Conservation (phyloP, 2,113 vertebrate species). For the Lycocorax pyrrhopterus region DNA sequence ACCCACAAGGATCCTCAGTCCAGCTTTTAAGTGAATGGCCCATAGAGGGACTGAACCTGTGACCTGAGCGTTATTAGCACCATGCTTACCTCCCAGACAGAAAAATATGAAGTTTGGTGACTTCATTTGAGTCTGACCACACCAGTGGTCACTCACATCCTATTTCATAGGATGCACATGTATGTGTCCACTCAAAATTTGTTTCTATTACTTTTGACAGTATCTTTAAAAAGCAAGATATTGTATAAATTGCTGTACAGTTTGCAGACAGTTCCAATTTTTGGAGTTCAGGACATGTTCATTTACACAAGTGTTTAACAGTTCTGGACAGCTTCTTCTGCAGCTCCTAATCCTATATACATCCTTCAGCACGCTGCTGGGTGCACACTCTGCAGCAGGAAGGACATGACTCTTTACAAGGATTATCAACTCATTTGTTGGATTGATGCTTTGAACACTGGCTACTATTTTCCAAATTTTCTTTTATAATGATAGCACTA, state of each 20-base stretch:
- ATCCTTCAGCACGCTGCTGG: rapidly evolving
- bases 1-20: background rate
- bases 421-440: background rate
- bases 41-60: background rate
- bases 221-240: background rate
- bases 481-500: background rate
- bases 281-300: background rate
- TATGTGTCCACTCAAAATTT: background rate
- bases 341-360: background rate
- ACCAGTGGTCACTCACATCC: background rate
- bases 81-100: background rate
- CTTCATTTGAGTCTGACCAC: background rate
- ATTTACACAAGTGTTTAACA: background rate
- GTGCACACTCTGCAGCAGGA: background rate
- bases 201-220: background rate
- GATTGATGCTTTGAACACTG: background rate
- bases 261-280: background rate
- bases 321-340: background rate
- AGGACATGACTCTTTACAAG: background rate
- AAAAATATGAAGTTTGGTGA: background rate
- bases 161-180: background rate
- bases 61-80: background rate
- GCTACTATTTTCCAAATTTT: background rate
- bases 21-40: background rate
- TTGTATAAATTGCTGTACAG: background rate